Percentiles rank a stretch among this genome's conserved stretches.
phyloP scores from a whole-genome alignment of 1,140 invertebrate genomes.

The Drosophila neocordata region DNA sequence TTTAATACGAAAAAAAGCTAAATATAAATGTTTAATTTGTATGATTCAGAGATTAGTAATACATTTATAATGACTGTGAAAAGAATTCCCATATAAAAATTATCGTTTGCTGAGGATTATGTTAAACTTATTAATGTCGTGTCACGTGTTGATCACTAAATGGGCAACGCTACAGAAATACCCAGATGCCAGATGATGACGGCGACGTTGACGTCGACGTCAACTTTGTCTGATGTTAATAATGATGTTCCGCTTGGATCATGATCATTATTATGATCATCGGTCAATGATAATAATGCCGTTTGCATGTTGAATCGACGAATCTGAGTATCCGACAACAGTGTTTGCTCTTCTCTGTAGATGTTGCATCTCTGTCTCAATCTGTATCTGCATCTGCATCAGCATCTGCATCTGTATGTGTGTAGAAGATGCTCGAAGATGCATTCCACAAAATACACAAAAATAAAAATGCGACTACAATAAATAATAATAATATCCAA shows the following conservation, averaged over 20 bases:
- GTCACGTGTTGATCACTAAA: constrained; percentile 6
- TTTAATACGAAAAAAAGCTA: no score
- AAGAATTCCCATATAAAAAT: neutral
- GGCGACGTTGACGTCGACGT: constrained; percentile 20
- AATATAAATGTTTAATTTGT: no score
- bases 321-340: constrained; percentile 27
- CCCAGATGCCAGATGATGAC: constrained; percentile 40
- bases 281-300: constrained; percentile 62
- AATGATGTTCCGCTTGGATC: constrained; percentile 28
- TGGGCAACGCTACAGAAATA: constrained; percentile 1
- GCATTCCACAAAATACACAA: constrained; percentile 80
- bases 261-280: constrained; percentile 36
- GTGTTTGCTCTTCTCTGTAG: constrained; percentile 32
- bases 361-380: constrained; percentile 16
- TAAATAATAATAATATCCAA: constrained; percentile 73
- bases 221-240: constrained; percentile 25
- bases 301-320: constrained; percentile 61
- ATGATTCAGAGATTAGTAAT: no score
- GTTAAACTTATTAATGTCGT: neutral
- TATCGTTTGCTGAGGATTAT: no score
- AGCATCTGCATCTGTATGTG: constrained; percentile 30
- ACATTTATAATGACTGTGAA: no score
- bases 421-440: constrained; percentile 53
- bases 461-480: constrained; percentile 79
- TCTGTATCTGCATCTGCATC: constrained; percentile 9